Base-by-base conservation (phyloP, 2,888 invertebrate species). In the Laothoe populi region DNA sequence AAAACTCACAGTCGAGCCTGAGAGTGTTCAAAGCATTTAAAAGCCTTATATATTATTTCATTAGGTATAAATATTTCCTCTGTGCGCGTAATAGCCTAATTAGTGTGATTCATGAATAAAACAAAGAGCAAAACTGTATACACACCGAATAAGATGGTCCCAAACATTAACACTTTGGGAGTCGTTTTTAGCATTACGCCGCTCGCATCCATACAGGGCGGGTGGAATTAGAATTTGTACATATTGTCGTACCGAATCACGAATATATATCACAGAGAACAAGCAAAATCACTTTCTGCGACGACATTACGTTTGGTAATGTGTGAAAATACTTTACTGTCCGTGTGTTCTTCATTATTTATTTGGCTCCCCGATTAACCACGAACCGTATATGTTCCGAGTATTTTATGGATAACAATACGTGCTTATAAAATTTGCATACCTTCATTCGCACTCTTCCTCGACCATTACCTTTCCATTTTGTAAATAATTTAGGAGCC, bases 401-500 rank as follows among this genome's bases (percentile, higher is more conserved):
- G 62, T 62, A 58, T 58, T 89, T 88, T 88, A 89, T 82, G 79
- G 75, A 71, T 74, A 75, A 86, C 87, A 88, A 90, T 90, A 86
- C 82, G 78, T 81, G 88, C 81, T 90, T 86, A 91, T 91, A 85
- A 92, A 90, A 90, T 92, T 91, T 92, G 87, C 92, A 92, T 91
- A 89, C 88, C 82, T 87, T 86, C 87, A 90, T 90, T 88, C 88
- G 82, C 88, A 90, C 90, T 89, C 86, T 85, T 90, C 87, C 84
- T 81, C 86, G 84, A 82, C 91, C 91, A 92, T 92, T 92, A 92
- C 92, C 92, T 92, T 90, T 89, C 90, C 89, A 92, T 92, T 92
- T 90, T 88, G 89, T 90, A 90, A 92, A 92, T 92, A 92, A 92
- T 92, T 92, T 92, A 92, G 88, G 81, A 84, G 87, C 86, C 92